Evolutionary conservation across 1,140 invertebrate genomes (phyloP).

Genomic region (Drosophila subobscura): DNA sequence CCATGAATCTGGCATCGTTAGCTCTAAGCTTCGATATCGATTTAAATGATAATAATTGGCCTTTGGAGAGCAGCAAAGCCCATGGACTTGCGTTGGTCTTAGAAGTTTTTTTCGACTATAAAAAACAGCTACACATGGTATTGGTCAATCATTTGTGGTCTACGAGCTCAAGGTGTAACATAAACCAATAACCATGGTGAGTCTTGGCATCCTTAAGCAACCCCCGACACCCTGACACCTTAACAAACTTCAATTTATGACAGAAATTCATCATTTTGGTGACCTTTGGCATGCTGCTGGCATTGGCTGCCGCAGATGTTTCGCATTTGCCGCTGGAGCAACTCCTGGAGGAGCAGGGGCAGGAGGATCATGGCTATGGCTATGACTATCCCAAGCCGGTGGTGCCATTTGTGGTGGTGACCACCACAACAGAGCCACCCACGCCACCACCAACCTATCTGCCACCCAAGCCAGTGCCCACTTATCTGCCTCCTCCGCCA

Average conservation of each 20-base stretch:
- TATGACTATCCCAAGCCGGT: slow-evolving; percentile 70
- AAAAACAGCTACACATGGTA: slow-evolving; percentile 56
- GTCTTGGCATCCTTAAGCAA: slow-evolving; percentile 24
- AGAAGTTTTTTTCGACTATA: slow-evolving; percentile 80
- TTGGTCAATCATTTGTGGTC: slow-evolving; percentile 70
- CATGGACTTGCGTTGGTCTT: slow-evolving; percentile 68
- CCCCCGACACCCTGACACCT: neutral
- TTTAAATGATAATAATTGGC: slow-evolving; percentile 83
- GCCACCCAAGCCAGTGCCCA: slow-evolving; percentile 56
- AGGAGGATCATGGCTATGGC: slow-evolving; percentile 56
- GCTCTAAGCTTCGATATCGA: slow-evolving; percentile 50
- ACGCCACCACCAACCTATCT: slow-evolving; percentile 63
- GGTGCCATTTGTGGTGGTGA: slow-evolving; percentile 62
- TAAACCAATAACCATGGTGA: slow-evolving; percentile 51
- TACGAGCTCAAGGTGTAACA: slow-evolving; percentile 73
- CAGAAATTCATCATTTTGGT: slow-evolving; percentile 58
- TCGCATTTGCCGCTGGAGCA: slow-evolving; percentile 63
- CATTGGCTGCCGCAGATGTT: slow-evolving; percentile 65
- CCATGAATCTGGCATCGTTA: slow-evolving; percentile 1
- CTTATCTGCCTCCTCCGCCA: slow-evolving; percentile 51
- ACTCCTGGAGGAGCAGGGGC: slow-evolving; percentile 34
- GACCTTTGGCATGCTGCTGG: slow-evolving; percentile 45
- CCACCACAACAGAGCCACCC: slow-evolving; percentile 50
- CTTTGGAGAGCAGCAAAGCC: slow-evolving; percentile 47
- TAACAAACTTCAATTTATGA: neutral